Evolutionary conservation across 2,888 invertebrate genomes (phyloP), one percentile per base, ranked within the genome.

Genomic region (Myathropa florea): DNA sequence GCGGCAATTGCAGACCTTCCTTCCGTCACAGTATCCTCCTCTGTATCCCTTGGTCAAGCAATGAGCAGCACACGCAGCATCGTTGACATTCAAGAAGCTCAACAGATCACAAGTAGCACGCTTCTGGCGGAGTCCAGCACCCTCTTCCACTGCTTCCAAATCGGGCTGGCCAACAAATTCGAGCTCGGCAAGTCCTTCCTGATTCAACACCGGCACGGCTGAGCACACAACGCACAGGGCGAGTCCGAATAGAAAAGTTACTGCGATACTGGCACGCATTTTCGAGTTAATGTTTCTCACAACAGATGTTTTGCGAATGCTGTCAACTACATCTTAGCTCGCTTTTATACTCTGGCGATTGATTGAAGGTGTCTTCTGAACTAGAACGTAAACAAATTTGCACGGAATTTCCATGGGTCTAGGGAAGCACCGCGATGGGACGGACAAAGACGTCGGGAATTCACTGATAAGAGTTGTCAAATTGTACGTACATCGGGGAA

Each of bases 81-180:
- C 90, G 10, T 93, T 92, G 9, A 92, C 75, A 9, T 87, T 86
- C 0, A 84, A 83, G 10, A 70, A 81, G 79, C 92, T 91, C 30
- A 93, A 86, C 0, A 93, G 89, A 89, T 93, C 93, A 67, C 93
- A 93, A 18, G 93, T 93, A 18, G 92, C 91, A 72, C 93, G 90
- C 81, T 92, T 93, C 1, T 91, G 91, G n/a, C 93, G 91, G 4
- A 36, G 12, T n/a, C 33, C 46, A 4, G 33, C 60, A 7, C 9
- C 60, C 18, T 39, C 30, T 10, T 33, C 36, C 6, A 46, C 18
- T 7, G 46, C 46, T 18, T n/a, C 46, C 46, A n/a, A 4, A n/a
- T 18, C 46, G 46, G 4, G 18, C 7, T 46, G n/a, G 0, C 18
- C 46, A 18, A 46, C 18, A n/a, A 86, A 67, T 12, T 82, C 57